Base-by-base conservation (phyloP, 2,797 vertebrate species). In the Oreonectes daqikongensis region DNA sequence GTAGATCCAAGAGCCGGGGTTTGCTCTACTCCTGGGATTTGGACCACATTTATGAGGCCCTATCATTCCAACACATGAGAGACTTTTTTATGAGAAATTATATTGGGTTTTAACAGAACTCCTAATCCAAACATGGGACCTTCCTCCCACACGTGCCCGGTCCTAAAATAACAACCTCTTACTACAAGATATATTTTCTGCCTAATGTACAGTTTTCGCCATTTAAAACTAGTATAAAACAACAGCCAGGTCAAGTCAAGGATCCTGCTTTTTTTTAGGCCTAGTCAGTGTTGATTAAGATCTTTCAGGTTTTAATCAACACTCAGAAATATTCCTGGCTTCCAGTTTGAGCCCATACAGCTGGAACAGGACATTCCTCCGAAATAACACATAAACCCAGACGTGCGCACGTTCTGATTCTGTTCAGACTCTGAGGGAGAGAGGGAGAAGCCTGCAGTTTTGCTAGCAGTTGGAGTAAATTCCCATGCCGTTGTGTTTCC, bases 201-300 rank as follows among this genome's bases (percentile, higher is more conserved):
- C 55, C 78, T 38, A 55, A 78, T 71, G 69, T 75, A 35, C 40
- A 11, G 35, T 75, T 77, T 72, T 79, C 55, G 3, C 55, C 63
- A 79, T 80, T n/a, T 74, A 35, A 81, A 75, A 81, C 70, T 26
- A 0, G 26, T 76, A 72, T 69, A 53, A 80, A 77, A 52, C 60
- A 81, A 52, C 61, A 63, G 32, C 59, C 24, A 67, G 60, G 48
- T 82, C 69, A 72, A 44, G 55, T 40, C 17, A 15, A 72, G 76
- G 78, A 78, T 77, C 63, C 60, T 20, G 53, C 63, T 80, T 80
- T 84, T 83, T 81, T 60, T 69, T 38, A 52, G 17, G 20, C 68
- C 68, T 75, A 78, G 81, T 85, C 84, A 82, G 57, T 55, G 40
- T 53, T 76, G 81, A 82, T 86, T 87, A 85, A 85, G 75, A 79